Conservation (phyloP, 2,797 vertebrate species). For the Spinus olivaceus region DNA sequence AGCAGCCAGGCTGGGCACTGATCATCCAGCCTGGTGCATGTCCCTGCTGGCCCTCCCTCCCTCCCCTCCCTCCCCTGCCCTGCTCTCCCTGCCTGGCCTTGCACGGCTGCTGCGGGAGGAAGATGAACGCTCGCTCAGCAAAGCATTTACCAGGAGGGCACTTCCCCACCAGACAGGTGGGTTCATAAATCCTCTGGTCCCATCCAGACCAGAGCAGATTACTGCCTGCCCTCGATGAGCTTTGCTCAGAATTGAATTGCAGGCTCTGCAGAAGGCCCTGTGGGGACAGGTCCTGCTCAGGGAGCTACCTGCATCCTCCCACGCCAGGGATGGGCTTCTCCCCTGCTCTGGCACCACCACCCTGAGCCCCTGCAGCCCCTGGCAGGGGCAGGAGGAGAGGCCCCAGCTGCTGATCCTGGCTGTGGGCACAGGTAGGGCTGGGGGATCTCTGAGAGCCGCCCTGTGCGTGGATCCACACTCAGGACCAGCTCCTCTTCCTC, state of each 20-base stretch:
- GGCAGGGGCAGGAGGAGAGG: not conserved
- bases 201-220: not conserved
- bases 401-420: not conserved
- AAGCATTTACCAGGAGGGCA: not conserved
- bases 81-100: not conserved
- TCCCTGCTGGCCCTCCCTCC: not conserved
- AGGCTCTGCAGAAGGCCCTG: not conserved
- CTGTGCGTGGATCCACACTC: not conserved
- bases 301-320: not conserved
- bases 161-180: not conserved
- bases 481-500: not conserved
- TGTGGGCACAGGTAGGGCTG: fast-evolving
- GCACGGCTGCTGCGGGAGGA: not conserved
- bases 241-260: not conserved
- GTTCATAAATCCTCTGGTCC: not conserved
- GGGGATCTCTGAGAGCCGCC: fast-evolving
- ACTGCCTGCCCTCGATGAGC: not conserved
- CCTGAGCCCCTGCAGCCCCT: not conserved
- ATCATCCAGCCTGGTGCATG: not conserved
- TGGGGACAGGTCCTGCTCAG: not conserved
- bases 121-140: not conserved
- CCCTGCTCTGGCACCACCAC: not conserved
- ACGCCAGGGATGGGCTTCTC: fast-evolving
- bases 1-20: not conserved
- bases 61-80: not conserved